A percentile compares a stretch with the other conserved stretches of the same genome.
Conservation (phyloP, 2,888 invertebrate genomes). For the Incurvaria masculella region DNA sequence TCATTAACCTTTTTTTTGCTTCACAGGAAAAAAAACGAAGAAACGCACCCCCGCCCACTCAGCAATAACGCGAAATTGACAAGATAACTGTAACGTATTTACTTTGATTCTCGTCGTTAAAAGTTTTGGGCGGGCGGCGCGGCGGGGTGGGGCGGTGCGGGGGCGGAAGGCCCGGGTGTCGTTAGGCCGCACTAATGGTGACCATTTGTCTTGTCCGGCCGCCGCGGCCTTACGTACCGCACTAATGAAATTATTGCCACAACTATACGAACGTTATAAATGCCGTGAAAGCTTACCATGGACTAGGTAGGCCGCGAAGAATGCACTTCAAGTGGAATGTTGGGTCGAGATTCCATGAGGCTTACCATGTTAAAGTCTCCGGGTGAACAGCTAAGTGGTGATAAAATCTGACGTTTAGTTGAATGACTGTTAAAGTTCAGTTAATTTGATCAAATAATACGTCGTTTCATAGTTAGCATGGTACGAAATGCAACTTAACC, state of each 20-base stretch:
- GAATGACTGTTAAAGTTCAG: no score
- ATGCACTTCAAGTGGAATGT: background rate
- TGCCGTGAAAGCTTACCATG: slow-evolving; percentile 18
- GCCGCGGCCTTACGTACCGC: slow-evolving; percentile 46
- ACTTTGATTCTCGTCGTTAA: slow-evolving; percentile 58
- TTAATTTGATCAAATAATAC: no score
- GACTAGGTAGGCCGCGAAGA: background rate
- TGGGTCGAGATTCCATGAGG: no score
- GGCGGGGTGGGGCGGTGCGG: slow-evolving; percentile 25
- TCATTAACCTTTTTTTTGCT: no score
- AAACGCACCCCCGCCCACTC: background rate
- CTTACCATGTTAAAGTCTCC: no score
- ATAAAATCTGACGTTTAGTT: no score
- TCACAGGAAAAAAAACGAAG: no score
- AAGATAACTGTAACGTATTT: slow-evolving; percentile 53
- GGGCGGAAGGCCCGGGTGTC: slow-evolving; percentile 28
- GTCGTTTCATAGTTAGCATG: no score
- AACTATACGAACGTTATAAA: slow-evolving; percentile 56
- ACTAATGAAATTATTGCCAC: slow-evolving; percentile 60
- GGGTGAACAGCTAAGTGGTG: no score
- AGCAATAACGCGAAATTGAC: slow-evolving; percentile 44
- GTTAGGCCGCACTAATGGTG: slow-evolving; percentile 53
- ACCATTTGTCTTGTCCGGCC: slow-evolving; percentile 57
- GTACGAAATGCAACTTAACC: no score
- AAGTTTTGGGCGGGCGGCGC: slow-evolving; percentile 50